These are phyloP conservation scores for Andrena hattorfiana DNA, from an alignment of 2,888 invertebrate species.

Conservation along the genomic window DNA sequence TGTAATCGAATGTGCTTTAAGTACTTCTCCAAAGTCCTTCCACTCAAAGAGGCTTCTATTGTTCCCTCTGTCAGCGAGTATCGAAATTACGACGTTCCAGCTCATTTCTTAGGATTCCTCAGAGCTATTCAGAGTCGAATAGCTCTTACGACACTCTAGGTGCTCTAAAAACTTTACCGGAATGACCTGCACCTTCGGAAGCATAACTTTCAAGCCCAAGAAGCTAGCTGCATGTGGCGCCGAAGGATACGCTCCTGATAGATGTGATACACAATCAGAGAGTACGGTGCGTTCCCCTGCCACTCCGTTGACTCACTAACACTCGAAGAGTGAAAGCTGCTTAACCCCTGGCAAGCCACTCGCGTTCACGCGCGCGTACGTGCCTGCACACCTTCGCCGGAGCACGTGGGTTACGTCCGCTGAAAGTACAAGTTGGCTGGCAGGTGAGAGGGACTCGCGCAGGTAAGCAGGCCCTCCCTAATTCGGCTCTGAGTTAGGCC, in stretches of 20 bases:
- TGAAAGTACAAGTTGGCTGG: conserved; percentile 63
- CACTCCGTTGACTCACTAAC: conserved; percentile 68
- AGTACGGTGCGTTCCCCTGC: conserved; percentile 60
- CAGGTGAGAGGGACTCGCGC: conserved; percentile 60
- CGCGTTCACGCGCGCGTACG: conserved; percentile 1
- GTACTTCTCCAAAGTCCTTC: too few species aligned
- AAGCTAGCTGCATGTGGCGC: background rate
- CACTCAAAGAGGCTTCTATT: too few species aligned
- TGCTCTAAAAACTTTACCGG: too few species aligned
- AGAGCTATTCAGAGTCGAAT: too few species aligned
- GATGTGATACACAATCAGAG: conserved; percentile 56
- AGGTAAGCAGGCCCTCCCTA: conserved; percentile 45
- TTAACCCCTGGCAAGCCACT: conserved; percentile 51
- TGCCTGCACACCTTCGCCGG: conserved; percentile 29
- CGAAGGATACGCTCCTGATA: conserved; percentile 53
- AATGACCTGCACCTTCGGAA: too few species aligned
- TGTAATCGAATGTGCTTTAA: too few species aligned
- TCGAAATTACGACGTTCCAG: too few species aligned
- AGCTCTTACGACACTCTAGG: too few species aligned
- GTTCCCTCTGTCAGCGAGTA: too few species aligned
- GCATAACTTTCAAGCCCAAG: too few species aligned
- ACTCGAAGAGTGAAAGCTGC: conserved; percentile 77
- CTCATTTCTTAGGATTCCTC: too few species aligned
- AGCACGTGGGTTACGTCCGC: conserved; percentile 66
- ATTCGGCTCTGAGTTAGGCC: conserved; percentile 39